Conservation (phyloP, 2,797 vertebrate species). For the Leptodon cayanensis region DNA sequence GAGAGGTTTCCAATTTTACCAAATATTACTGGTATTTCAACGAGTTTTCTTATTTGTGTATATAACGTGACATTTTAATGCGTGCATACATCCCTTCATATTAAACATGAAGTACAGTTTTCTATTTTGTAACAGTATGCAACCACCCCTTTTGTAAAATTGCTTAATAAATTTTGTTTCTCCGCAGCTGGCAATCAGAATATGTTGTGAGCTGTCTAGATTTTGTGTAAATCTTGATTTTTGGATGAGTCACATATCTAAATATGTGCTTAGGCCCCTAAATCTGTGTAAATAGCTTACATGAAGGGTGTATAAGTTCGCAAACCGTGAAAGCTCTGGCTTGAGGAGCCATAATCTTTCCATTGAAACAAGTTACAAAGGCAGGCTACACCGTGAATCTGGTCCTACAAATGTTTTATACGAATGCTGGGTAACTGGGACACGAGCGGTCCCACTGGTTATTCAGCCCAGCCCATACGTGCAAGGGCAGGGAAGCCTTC, state of each 20-base stretch:
- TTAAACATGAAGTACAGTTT: background rate
- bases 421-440: background rate
- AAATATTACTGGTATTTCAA: background rate
- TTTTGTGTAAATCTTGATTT: background rate
- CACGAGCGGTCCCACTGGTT: background rate
- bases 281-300: background rate
- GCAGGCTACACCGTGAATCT: background rate
- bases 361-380: background rate
- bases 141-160: background rate
- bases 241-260: background rate
- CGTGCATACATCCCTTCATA: background rate
- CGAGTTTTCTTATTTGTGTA: background rate
- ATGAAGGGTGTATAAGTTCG: background rate
- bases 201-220: background rate
- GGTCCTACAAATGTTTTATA: fast-evolving
- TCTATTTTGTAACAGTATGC: background rate
- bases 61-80: background rate
- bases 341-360: background rate
- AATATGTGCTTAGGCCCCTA: background rate
- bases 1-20: background rate
- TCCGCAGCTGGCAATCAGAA: background rate
- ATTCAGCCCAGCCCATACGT: background rate
- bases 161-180: background rate
- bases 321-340: background rate
- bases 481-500: background rate